Evolutionary conservation across 1,140 invertebrate species (phyloP).

Genomic region (Drosophila orena): DNA sequence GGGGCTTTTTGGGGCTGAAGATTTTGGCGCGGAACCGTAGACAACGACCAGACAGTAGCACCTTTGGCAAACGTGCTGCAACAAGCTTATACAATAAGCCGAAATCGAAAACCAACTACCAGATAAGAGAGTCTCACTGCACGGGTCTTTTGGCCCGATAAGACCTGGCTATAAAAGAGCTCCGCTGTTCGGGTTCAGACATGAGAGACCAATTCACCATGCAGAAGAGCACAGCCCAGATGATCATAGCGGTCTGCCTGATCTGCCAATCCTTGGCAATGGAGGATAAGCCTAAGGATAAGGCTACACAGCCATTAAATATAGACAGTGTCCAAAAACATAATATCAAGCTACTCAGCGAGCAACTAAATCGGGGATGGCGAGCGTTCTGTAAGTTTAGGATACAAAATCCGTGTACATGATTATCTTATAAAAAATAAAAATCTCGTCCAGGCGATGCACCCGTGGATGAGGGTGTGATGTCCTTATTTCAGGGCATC

Average conservation of each 20-base stretch:
- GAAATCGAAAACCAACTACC: conserved; percentile 32
- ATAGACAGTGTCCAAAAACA: conserved; percentile 64
- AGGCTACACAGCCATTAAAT: background rate
- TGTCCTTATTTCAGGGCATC: conserved; percentile 75
- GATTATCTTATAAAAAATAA: background rate
- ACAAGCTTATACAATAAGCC: conserved; percentile 8
- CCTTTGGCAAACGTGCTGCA: conserved; percentile 30
- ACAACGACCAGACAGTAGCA: conserved; percentile 49
- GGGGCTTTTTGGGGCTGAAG: conserved; percentile 3
- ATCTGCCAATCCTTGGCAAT: conserved; percentile 6
- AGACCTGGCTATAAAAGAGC: conserved; percentile 46
- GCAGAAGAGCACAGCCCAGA: conserved; percentile 16
- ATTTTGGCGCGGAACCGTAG: conserved; percentile 42
- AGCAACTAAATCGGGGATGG: conserved; percentile 71
- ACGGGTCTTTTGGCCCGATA: conserved; percentile 21
- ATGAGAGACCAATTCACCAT: conserved; percentile 37
- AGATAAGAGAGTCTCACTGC: conserved; percentile 30
- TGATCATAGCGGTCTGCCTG: conserved; percentile 25
- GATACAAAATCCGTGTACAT: background rate
- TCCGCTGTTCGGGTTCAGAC: background rate
- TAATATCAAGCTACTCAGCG: conserved; percentile 64
- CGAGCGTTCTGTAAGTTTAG: conserved; percentile 73
- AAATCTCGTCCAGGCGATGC: conserved; percentile 59
- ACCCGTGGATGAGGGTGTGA: conserved; percentile 77
- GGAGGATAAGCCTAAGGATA: conserved; percentile 1